Base-by-base conservation (phyloP, 2,113 vertebrate genomes). In the Brienomyrus brachyistius region DNA sequence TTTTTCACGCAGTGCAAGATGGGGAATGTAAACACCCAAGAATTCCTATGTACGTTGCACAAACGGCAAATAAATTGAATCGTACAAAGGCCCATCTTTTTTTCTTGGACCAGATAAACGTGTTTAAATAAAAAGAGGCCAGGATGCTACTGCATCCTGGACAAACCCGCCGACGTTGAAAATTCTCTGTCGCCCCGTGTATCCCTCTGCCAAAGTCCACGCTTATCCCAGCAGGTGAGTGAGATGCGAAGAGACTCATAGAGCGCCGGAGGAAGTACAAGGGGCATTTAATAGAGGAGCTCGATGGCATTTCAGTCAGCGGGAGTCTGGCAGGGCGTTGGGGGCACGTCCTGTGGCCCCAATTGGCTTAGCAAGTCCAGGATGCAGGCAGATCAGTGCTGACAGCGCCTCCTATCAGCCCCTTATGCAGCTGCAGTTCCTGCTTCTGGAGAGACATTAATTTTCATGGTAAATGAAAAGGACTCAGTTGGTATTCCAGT, bases 371-470 rank as follows among this genome's bases (percentile, higher is more conserved):
- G 87, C 40, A 48, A 35, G 23, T 90, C 80, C 91, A 92, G 91
- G 92, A 92, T 92, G 91, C 90, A 89, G 88, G 82, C 87, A 8
- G 91, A 87, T 70, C 47, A 82, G 84, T 90, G 90, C 91, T 87
- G 89, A 90, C 88, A 91, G 86, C 62, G 52, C 74, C 85, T 89
- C 70, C 74, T 19, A 31, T 31, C 90, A 88, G 90, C 90, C 70
- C 51, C 74, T 80, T 27, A 54, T 88, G 56, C 50, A 82, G 43
- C 59, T 89, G 89, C 90, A 89, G 54, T 83, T 19, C 3, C 35
- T 80, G 74, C 35, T 51, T 52, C 77, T 51, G 17, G 10, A 47
- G 83, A 50, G 43, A 62, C 23, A 23, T 89, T 90, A 88, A 62
- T 70, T 90, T 77, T 74, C 45, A 47, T 70, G 48, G 9, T 74